phyloP scores from a whole-genome alignment of 2,888 invertebrate genomes.

The Drosophila flavopinicola region DNA sequence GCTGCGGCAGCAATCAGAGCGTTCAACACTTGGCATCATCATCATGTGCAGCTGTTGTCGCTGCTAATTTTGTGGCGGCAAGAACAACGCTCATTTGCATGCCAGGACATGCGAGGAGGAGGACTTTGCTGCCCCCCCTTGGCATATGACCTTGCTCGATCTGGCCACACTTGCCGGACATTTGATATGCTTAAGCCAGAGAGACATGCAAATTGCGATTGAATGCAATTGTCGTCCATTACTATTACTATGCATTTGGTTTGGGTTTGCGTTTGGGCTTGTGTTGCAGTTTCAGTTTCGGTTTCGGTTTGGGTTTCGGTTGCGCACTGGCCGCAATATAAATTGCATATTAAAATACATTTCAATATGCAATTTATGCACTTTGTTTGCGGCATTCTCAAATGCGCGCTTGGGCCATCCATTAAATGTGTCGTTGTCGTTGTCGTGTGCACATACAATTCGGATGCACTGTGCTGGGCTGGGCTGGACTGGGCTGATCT shows the following conservation, averaged over 20 bases:
- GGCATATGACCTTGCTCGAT: slow-evolving; percentile 33
- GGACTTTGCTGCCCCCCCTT: neutral
- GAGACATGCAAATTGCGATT: slow-evolving; percentile 31
- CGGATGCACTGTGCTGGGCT: neutral
- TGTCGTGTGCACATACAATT: slow-evolving; percentile 13
- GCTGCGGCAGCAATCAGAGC: slow-evolving; percentile 67
- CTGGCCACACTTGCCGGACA: slow-evolving; percentile 13
- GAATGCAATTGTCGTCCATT: slow-evolving; percentile 39
- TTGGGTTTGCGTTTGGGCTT: slow-evolving; percentile 12
- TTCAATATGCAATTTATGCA: slow-evolving; percentile 42
- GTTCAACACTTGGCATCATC: slow-evolving; percentile 66
- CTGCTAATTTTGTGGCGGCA: slow-evolving; percentile 64
- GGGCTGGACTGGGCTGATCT: neutral
- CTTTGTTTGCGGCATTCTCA: slow-evolving; percentile 22
- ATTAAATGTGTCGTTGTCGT: slow-evolving; percentile 39
- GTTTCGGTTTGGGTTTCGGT: slow-evolving; percentile 12
- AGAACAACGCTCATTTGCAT: slow-evolving; percentile 30
- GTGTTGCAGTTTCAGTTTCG: slow-evolving; percentile 22
- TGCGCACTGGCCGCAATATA: slow-evolving; percentile 49
- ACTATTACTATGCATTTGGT: slow-evolving; percentile 13
- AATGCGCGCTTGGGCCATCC: slow-evolving; percentile 5
- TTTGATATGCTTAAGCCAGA: slow-evolving; percentile 31
- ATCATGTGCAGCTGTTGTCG: slow-evolving; percentile 40
- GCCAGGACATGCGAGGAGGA: slow-evolving; percentile 4
- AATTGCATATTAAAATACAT: slow-evolving; percentile 65